Base-by-base conservation (phyloP, 2,888 invertebrate genomes). In the Tetragonula carbonaria region DNA sequence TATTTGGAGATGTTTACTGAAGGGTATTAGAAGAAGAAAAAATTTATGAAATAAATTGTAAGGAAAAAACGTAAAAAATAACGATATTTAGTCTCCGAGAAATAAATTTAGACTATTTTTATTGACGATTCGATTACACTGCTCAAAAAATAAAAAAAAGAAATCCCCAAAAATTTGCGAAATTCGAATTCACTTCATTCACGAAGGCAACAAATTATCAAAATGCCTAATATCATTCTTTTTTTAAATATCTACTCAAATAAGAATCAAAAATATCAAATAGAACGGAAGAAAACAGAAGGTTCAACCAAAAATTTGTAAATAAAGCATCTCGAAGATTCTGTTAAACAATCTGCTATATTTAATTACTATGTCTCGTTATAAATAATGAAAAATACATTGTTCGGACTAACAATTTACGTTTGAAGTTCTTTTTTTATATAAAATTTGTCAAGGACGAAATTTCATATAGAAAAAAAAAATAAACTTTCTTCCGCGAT, bases 341-440 rank as follows among this genome's bases (percentile, higher is more conserved):
- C 18, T 62, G 16, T 50, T 76, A 55, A 68, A 70, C 55, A 79
- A 68, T 72, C 73, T 23, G 45, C 21, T 82, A 45, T 80, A 82
- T 74, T 82, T 80, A 50, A 28, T 23, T n/a, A 70, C 4, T 70
- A 33, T 33, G 51, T 74, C 23, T 65, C 28, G 45, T 65, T 74
- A 71, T 70, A 71, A 82, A 74, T 45, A 70, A 74, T 71, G 2
- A 71, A 82, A 80, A 74, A 80, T 65, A 67, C 73, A 79, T 62
- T 23, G 28, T 18, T 53, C 45, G 33, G 18, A 18, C 18, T 33
- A 21, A 59, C n/a, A 2, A 21, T 21, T 14, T 65, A 5, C 18
- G 6, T 21, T 13, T 23, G 14, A 62, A 62, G 16, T 62, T 62
- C 14, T 65, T 11, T 5, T 38, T 59, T 59, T 14, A 59, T 23